Percentiles rank a stretch among this genome's conserved stretches.
phyloP scores from a whole-genome alignment of 2,888 invertebrate genomes.

The Drosophila tripunctata region DNA sequence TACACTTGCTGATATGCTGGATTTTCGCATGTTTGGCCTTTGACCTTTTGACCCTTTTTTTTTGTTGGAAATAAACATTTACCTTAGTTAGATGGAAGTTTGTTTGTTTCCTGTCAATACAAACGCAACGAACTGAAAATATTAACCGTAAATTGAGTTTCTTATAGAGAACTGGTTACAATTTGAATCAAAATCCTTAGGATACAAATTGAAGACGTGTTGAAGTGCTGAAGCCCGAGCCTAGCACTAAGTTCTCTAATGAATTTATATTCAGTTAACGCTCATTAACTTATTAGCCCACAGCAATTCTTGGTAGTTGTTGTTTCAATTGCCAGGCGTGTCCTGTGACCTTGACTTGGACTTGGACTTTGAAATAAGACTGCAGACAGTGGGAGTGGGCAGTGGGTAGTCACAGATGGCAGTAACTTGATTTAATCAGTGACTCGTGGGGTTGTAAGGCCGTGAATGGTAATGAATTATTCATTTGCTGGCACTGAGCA shows the following conservation, averaged over 20 bases:
- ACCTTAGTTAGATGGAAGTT: conserved; percentile 45
- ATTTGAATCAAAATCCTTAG: neutral
- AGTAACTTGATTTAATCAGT: conserved; percentile 64
- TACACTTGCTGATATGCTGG: conserved; percentile 23
- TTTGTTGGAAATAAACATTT: conserved; percentile 28
- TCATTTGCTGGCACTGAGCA: conserved; percentile 39
- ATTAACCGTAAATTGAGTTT: conserved; percentile 45
- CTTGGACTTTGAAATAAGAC: conserved; percentile 1
- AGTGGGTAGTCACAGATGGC: conserved; percentile 8
- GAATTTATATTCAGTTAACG: conserved; percentile 32
- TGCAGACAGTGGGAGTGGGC: neutral
- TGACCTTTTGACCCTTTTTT: conserved; percentile 64
- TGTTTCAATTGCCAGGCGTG: neutral
- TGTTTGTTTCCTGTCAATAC: conserved; percentile 63
- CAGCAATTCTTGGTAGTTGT: conserved; percentile 2
- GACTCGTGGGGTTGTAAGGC: conserved; percentile 33
- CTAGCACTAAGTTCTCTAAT: conserved; percentile 10
- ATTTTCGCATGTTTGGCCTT: conserved; percentile 39
- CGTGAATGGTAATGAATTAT: conserved; percentile 61
- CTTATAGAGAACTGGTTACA: conserved; percentile 1
- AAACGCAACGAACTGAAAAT: conserved; percentile 64
- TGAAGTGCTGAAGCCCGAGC: too few species aligned
- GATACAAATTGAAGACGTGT: neutral
- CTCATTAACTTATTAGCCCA: conserved; percentile 33
- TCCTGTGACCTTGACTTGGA: conserved; percentile 28